Conservation (phyloP, 2,113 vertebrate genomes). For the Colistium nudipinnis region DNA sequence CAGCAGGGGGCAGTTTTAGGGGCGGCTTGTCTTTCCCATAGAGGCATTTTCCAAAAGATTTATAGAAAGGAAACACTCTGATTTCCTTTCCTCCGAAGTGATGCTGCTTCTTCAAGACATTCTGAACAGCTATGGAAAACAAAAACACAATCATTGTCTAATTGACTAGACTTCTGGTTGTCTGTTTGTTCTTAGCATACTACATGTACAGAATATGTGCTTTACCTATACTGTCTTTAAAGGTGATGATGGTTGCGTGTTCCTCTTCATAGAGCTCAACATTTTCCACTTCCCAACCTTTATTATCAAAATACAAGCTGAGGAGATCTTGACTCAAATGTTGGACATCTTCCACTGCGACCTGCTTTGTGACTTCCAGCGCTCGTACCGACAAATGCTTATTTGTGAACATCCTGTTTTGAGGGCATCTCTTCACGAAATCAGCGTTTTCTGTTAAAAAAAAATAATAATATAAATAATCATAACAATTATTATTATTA, state of each 20-base stretch:
- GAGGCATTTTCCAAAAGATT: constrained; percentile 82
- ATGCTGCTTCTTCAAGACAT: constrained; percentile 67
- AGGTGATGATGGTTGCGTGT: constrained; percentile 84
- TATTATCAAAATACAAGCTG: constrained; percentile 85
- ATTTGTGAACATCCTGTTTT: constrained; percentile 62
- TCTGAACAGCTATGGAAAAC: constrained; percentile 58
- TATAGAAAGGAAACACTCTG: constrained; percentile 86
- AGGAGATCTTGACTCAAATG: constrained; percentile 67
- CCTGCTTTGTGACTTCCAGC: constrained; percentile 81
- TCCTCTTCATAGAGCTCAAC: constrained; percentile 73
- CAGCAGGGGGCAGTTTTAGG: constrained; percentile 81
- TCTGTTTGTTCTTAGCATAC: background rate
- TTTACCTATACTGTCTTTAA: constrained; percentile 84
- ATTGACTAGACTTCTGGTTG: background rate
- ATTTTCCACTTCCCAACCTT: constrained; percentile 63
- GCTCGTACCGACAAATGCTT: constrained; percentile 75
- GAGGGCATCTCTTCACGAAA: constrained; percentile 76
- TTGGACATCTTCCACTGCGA: constrained; percentile 83
- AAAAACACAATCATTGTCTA: background rate
- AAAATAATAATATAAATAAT: background rate
- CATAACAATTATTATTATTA: no score
- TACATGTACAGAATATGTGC: background rate
- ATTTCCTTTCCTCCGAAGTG: constrained; percentile 74
- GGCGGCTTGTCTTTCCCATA: constrained; percentile 86
- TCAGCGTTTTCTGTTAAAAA: constrained; percentile 69